Percentiles rank a stretch among this genome's conserved stretches.
Evolutionary conservation across 2,888 invertebrate species (phyloP).

Genomic region (Erebia epiphron): DNA sequence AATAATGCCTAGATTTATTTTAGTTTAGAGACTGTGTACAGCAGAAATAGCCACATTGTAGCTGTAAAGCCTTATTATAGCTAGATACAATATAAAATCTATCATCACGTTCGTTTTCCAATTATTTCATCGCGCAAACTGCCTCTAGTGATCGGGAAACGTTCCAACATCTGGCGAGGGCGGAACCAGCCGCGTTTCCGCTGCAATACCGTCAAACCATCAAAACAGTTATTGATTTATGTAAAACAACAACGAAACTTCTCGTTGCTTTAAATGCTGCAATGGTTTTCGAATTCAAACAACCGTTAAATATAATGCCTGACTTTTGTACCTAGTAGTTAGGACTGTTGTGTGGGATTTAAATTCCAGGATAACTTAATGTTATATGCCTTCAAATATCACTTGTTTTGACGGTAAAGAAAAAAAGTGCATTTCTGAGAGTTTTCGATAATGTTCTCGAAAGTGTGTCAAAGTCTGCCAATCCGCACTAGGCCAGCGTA

Average conservation of each 20-base stretch:
- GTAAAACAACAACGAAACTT: conserved; percentile 30
- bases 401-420: too few relatives aligned
- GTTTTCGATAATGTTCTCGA: too few relatives aligned
- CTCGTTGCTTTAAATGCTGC: neutral
- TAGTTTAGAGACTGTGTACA: too few relatives aligned
- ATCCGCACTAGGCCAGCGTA: too few relatives aligned
- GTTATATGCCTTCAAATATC: too few relatives aligned
- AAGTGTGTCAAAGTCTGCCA: too few relatives aligned
- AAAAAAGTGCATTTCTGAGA: too few relatives aligned
- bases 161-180: conserved; percentile 15
- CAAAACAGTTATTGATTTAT: conserved; percentile 36
- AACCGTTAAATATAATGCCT: neutral
- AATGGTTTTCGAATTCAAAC: conserved; percentile 1
- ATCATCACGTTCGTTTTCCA: neutral
- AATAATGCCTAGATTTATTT: too few relatives aligned
- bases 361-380: too few relatives aligned
- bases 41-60: too few relatives aligned
- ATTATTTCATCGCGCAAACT: neutral
- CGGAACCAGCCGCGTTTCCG: conserved; percentile 2
- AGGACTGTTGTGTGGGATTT: too few relatives aligned
- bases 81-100: neutral
- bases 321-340: too few relatives aligned
- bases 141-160: conserved; percentile 8
- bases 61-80: neutral
- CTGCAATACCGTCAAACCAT: conserved; percentile 27